Conservation (phyloP, 2,797 vertebrate species). For the Silurus lanzhouensis region DNA sequence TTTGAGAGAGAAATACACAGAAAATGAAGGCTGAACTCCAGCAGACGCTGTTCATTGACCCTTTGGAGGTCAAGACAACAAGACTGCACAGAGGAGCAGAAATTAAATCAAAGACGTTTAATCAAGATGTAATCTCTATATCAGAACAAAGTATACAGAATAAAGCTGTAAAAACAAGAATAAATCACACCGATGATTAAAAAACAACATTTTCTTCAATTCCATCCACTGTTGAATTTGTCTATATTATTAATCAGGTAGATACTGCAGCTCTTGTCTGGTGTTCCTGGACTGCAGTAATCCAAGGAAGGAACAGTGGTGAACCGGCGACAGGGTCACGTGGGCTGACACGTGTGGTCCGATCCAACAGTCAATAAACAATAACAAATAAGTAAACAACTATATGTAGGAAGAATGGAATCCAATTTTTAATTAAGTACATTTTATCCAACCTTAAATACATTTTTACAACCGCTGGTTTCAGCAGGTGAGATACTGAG, state of each 20-base stretch:
- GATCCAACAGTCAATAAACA: no score
- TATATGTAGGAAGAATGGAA: background rate
- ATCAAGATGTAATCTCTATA: background rate
- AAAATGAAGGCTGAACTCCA: slow-evolving; percentile 9
- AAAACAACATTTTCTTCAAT: no score
- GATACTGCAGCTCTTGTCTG: no score
- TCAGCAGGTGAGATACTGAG: slow-evolving; percentile 29
- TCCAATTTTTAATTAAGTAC: background rate
- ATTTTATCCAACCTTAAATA: background rate
- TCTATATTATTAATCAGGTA: no score
- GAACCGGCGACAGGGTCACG: no score
- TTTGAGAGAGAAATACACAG: slow-evolving; percentile 16
- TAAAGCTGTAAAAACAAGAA: no score
- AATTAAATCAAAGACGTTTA: background rate
- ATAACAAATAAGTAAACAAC: background rate
- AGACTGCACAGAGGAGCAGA: background rate
- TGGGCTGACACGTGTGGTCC: no score
- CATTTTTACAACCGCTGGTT: slow-evolving; percentile 10
- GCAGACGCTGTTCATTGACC: background rate
- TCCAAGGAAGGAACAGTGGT: no score
- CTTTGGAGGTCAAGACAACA: background rate
- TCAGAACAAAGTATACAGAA: background rate
- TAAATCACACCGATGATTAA: no score
- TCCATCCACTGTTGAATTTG: no score
- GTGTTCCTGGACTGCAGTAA: no score